phyloP scores from a whole-genome alignment of 1,140 invertebrate genomes.

The Magallana ariakensis region DNA sequence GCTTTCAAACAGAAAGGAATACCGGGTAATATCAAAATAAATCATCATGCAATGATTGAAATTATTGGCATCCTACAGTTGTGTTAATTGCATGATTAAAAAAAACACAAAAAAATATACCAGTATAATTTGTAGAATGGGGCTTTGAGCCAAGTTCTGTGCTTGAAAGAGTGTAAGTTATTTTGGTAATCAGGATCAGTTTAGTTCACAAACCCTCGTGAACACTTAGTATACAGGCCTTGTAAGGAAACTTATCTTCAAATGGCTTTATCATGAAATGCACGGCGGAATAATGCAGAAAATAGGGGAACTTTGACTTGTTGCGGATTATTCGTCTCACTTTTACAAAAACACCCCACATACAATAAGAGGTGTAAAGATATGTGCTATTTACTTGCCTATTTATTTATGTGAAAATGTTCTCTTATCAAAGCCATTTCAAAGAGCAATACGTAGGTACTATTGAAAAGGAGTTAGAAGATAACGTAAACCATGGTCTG shows the following conservation, averaged over 20 bases:
- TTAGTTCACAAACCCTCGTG: slow-evolving; percentile 14
- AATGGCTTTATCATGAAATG: slow-evolving; percentile 35
- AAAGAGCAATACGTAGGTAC: slow-evolving; percentile 8
- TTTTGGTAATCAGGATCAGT: neutral
- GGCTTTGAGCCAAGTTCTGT: neutral
- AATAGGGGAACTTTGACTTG: slow-evolving; percentile 28
- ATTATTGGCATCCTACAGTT: too few species aligned
- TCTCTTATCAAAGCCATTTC: slow-evolving; percentile 22
- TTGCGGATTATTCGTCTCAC: slow-evolving; percentile 17
- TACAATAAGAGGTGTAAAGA: slow-evolving; percentile 31
- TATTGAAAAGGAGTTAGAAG: slow-evolving; percentile 20
- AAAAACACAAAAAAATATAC: too few species aligned
- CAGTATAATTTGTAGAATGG: neutral
- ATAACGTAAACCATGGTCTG: slow-evolving; percentile 20
- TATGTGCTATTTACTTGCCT: slow-evolving; percentile 16
- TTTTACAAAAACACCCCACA: neutral
- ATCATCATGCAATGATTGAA: too few species aligned
- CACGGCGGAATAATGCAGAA: slow-evolving; percentile 31
- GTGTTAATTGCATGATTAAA: too few species aligned
- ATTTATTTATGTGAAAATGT: slow-evolving; percentile 33
- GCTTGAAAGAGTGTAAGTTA: neutral
- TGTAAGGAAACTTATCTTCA: slow-evolving; percentile 15
- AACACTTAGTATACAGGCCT: slow-evolving; percentile 19
- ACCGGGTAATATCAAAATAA: too few species aligned
- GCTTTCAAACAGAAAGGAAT: too few species aligned